Conservation (phyloP, 2,113 vertebrate species). For the Podarcis muralis region DNA sequence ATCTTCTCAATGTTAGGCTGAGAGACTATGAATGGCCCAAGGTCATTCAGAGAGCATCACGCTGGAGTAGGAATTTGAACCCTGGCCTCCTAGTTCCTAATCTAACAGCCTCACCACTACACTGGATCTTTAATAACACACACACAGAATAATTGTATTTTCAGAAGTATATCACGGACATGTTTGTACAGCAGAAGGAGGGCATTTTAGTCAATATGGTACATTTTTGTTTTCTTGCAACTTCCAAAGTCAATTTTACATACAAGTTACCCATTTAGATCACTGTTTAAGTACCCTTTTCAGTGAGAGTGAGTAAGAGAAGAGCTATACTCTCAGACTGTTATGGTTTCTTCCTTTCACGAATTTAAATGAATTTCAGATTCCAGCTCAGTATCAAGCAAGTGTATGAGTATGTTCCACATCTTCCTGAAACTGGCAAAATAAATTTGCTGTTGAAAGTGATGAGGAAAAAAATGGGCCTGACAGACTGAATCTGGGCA, state of each 20-base stretch:
- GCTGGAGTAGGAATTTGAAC: too few relatives aligned
- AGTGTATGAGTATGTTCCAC: conserved; percentile 13
- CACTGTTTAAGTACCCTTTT: conserved; percentile 25
- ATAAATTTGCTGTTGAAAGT: conserved; percentile 56
- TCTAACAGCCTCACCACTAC: too few relatives aligned
- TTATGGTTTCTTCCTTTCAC: conserved; percentile 37
- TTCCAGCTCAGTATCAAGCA: conserved; percentile 52
- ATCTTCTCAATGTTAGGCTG: too few relatives aligned
- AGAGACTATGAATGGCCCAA: too few relatives aligned
- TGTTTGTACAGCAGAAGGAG: neutral
- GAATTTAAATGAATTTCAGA: conserved; percentile 44
- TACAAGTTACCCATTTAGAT: neutral
- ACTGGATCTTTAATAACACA: neutral
- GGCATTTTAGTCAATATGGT: neutral
- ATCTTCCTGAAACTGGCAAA: conserved; percentile 64
- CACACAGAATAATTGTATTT: conserved; percentile 8
- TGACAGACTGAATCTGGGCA: conserved; percentile 55
- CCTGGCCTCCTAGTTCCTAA: too few relatives aligned
- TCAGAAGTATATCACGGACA: neutral
- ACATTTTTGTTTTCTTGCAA: neutral
- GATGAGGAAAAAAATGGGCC: conserved; percentile 60
- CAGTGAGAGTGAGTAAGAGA: conserved; percentile 19
- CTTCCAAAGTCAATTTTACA: neutral
- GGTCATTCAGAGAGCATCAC: too few relatives aligned
- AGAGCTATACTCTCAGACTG: conserved; percentile 12